Conservation (phyloP, 2,113 vertebrate species). For the Chauna torquata region DNA sequence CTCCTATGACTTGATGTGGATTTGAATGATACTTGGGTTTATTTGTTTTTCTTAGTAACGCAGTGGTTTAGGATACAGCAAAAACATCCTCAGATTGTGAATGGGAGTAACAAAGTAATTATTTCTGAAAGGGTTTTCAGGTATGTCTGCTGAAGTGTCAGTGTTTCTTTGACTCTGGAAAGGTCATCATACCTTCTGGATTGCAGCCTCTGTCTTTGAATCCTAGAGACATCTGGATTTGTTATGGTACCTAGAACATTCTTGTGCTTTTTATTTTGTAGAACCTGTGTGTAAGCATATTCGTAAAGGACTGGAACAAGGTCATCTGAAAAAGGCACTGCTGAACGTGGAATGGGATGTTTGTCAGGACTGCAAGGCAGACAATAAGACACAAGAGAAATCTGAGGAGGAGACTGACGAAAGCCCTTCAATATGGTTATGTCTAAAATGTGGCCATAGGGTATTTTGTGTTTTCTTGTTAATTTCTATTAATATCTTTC, state of each 20-base stretch:
- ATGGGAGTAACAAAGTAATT: neutral
- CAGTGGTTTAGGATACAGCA: neutral
- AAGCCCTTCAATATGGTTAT: conserved; percentile 84
- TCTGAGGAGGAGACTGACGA: conserved; percentile 72
- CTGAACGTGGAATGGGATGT: conserved; percentile 78
- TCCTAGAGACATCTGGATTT: neutral
- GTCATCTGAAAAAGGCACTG: conserved; percentile 83
- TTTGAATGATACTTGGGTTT: neutral
- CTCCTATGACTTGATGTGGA: neutral
- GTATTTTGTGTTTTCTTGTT: conserved; percentile 75
- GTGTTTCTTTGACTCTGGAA: neutral
- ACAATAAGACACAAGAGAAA: conserved; percentile 65
- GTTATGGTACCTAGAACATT: neutral
- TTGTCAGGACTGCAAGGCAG: conserved; percentile 88
- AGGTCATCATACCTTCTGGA: neutral
- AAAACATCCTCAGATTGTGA: neutral
- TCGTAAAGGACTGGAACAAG: conserved; percentile 88
- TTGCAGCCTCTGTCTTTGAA: neutral
- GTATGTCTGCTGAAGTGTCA: neutral
- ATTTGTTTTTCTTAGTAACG: neutral
- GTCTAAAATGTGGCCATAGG: conserved; percentile 94
- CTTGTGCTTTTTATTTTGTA: conserved; percentile 54
- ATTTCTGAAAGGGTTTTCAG: neutral
- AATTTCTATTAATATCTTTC: neutral
- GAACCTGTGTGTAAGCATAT: conserved; percentile 86